Conservation (phyloP, 2,113 vertebrate genomes). For the Lampris megalopsis region DNA sequence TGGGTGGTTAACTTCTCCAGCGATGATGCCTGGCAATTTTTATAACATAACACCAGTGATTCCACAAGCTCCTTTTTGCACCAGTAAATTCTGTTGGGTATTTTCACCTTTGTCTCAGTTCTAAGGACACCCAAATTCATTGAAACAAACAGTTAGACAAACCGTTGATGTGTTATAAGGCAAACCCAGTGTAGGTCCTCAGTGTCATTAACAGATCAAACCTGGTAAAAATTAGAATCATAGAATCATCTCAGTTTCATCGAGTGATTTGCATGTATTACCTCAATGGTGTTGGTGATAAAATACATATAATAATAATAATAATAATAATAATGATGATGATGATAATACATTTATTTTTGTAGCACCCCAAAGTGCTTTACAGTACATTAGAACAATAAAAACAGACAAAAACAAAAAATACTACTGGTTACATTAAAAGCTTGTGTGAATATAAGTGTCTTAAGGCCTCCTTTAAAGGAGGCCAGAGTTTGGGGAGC, state of each 20-base stretch:
- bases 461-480: too few species aligned
- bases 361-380: too few species aligned
- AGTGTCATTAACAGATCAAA: too few species aligned
- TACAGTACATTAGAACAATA: too few species aligned
- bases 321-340: too few species aligned
- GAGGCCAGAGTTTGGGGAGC: too few species aligned
- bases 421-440: too few species aligned
- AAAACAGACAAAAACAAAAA: too few species aligned
- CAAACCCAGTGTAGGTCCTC: too few species aligned
- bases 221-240: neutral
- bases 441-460: too few species aligned
- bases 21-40: neutral
- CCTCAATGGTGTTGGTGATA: neutral
- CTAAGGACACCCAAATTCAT: neutral
- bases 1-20: neutral
- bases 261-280: neutral
- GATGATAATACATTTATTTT: too few species aligned
- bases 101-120: slow-evolving; percentile 9
- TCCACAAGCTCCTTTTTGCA: neutral
- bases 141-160: neutral
- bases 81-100: slow-evolving; percentile 1
- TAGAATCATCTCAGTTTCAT: neutral
- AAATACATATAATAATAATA: neutral
- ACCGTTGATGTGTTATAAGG: too few species aligned
- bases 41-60: neutral